phyloP scores from a whole-genome alignment of 2,113 vertebrate genomes.

The Cisticola juncidis region DNA sequence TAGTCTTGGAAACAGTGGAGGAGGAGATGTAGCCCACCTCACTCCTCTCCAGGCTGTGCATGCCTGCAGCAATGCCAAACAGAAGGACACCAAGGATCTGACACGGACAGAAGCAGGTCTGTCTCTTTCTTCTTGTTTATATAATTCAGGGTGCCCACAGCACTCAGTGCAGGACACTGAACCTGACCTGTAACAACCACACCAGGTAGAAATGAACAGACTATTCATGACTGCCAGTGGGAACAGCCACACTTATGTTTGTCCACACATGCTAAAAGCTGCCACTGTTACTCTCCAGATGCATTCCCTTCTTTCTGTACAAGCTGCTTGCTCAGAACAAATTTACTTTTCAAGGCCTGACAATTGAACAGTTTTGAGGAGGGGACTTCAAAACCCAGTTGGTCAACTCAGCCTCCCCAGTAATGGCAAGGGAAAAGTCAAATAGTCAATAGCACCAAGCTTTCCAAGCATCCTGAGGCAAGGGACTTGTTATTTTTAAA shows the following conservation, averaged over 20 bases:
- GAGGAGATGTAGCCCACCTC: neutral
- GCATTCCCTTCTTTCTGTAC: neutral
- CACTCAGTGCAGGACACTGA: neutral
- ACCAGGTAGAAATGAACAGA: neutral
- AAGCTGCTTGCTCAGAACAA: neutral
- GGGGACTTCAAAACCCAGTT: neutral
- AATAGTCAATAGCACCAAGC: neutral
- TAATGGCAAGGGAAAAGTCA: neutral
- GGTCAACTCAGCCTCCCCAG: neutral
- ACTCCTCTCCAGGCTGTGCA: accelerated
- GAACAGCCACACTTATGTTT: neutral
- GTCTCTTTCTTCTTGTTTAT: neutral
- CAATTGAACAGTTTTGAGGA: neutral
- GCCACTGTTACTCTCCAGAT: neutral
- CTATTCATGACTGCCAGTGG: neutral
- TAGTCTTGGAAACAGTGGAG: neutral
- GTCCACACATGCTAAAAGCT: accelerated
- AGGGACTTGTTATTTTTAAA: neutral
- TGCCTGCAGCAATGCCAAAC: neutral
- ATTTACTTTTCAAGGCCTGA: neutral
- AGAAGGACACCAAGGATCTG: neutral
- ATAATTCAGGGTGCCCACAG: neutral
- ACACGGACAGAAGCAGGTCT: neutral
- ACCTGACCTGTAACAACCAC: neutral
- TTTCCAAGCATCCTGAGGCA: neutral